These are phyloP conservation scores for Myotis yumanensis DNA, from an alignment of 2,113 vertebrate genomes.

Conservation along the genomic window DNA sequence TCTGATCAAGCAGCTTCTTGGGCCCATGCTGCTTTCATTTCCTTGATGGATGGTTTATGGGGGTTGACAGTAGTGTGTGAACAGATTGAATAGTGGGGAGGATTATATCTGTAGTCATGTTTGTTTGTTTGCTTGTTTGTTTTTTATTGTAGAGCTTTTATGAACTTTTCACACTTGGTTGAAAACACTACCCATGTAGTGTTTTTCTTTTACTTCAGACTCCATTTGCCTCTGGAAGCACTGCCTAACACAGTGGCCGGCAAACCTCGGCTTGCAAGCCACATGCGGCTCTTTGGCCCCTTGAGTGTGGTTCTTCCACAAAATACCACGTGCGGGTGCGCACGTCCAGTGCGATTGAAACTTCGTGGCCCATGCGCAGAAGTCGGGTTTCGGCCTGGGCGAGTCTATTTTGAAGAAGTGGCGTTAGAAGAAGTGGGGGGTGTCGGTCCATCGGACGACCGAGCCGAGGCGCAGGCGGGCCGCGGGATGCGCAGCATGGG, in stretches of 20 bases:
- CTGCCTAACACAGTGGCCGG: not conserved
- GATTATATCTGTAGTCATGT: not conserved
- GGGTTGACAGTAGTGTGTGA: not conserved
- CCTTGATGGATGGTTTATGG: not conserved
- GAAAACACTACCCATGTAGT: not conserved
- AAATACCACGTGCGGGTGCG: too few species aligned
- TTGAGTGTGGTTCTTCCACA: too few species aligned
- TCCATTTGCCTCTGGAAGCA: not conserved
- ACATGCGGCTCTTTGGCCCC: too few species aligned
- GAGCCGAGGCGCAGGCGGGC: too few species aligned
- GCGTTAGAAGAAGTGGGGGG: too few species aligned
- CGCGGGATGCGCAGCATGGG: fast-evolving
- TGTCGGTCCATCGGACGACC: too few species aligned
- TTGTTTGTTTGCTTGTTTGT: not conserved
- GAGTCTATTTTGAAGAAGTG: too few species aligned
- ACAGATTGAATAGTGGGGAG: not conserved
- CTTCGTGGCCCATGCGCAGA: too few species aligned
- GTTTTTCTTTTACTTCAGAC: not conserved
- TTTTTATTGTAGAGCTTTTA: not conserved
- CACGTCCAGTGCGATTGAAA: too few species aligned
- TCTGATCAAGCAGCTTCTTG: not conserved
- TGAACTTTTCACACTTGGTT: slow-evolving; percentile 2
- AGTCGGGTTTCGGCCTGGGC: too few species aligned
- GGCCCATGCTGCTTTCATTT: not conserved
- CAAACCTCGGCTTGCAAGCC: too few species aligned